phyloP scores from a whole-genome alignment of 1,140 invertebrate genomes.

The Parapsyche elsis region DNA sequence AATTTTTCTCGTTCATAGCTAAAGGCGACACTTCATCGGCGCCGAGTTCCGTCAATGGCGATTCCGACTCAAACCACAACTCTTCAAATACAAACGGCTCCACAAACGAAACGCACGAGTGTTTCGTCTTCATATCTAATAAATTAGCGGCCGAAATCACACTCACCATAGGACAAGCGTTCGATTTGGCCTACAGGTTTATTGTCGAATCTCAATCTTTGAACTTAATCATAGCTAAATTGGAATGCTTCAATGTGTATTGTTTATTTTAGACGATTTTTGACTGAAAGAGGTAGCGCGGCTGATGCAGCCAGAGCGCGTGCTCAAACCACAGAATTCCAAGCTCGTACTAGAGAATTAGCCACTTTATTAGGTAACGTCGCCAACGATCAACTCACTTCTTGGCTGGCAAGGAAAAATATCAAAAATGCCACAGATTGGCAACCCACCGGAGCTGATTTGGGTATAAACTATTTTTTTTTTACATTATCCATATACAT shows the following conservation, averaged over 20 bases:
- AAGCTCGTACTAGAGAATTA: slow-evolving; percentile 43
- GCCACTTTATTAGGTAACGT: slow-evolving; percentile 41
- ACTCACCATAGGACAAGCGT: slow-evolving; percentile 95
- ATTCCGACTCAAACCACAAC: slow-evolving; percentile 17
- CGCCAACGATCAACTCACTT: slow-evolving; percentile 32
- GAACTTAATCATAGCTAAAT: not conserved
- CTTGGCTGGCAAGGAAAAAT: slow-evolving; percentile 43
- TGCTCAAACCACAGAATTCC: slow-evolving; percentile 48
- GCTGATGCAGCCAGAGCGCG: slow-evolving; percentile 46
- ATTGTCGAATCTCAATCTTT: slow-evolving; percentile 18
- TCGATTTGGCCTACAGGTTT: slow-evolving; percentile 95
- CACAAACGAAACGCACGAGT: slow-evolving; percentile 83
- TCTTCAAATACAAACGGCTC: slow-evolving; percentile 39
- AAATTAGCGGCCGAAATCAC: slow-evolving; percentile 97
- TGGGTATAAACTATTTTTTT: slow-evolving; percentile 4
- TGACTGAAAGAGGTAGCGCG: slow-evolving; percentile 51
- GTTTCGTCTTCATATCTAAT: slow-evolving; percentile 96
- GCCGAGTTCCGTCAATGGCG: slow-evolving; percentile 53
- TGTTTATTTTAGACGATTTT: slow-evolving; percentile 46
- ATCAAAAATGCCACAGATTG: slow-evolving; percentile 50
- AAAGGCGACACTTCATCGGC: slow-evolving; percentile 79
- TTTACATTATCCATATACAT: too few species aligned
- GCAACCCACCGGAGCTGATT: slow-evolving; percentile 30
- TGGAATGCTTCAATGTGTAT: not conserved
- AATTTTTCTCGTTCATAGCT: slow-evolving; percentile 95